A percentile compares a stretch with the other conserved stretches of the same genome.
Conservation (phyloP, 2,888 invertebrate genomes). For the Stenodema calcarata region DNA sequence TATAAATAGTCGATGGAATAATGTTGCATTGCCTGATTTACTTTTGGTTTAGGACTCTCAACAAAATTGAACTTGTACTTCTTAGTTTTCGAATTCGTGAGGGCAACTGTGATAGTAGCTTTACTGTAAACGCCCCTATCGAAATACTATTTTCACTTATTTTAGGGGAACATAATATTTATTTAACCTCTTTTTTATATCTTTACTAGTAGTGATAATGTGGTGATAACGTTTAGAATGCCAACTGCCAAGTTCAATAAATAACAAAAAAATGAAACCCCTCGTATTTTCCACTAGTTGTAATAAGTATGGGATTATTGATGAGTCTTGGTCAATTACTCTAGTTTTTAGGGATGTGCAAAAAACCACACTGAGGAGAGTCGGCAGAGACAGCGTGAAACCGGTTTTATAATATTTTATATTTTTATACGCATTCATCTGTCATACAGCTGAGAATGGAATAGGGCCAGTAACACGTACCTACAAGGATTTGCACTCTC, state of each 20-base stretch:
- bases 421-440: conserved; percentile 22
- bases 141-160: background rate
- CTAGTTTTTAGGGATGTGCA: conserved; percentile 13
- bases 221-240: conserved; percentile 23
- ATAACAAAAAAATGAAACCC: background rate
- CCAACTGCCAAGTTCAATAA: conserved; percentile 46
- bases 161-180: background rate
- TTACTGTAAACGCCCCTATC: conserved; percentile 15
- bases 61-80: background rate
- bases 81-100: background rate
- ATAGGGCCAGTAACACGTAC: background rate
- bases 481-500: background rate
- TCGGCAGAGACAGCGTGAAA: conserved; percentile 3
- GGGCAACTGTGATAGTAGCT: conserved; percentile 46
- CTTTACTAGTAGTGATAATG: conserved; percentile 1
- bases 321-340: conserved; percentile 35
- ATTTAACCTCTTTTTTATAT: background rate
- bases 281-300: conserved; percentile 22
- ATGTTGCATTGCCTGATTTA: too few species aligned
- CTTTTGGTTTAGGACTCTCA: too few species aligned
- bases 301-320: background rate
- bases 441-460: background rate
- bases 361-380: background rate
- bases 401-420: conserved; percentile 10
- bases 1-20: too few species aligned